Evolutionary conservation across 2,888 invertebrate species (phyloP), one percentile per base, ranked within the genome.

Genomic region (Caenorhabditis panamensis): DNA sequence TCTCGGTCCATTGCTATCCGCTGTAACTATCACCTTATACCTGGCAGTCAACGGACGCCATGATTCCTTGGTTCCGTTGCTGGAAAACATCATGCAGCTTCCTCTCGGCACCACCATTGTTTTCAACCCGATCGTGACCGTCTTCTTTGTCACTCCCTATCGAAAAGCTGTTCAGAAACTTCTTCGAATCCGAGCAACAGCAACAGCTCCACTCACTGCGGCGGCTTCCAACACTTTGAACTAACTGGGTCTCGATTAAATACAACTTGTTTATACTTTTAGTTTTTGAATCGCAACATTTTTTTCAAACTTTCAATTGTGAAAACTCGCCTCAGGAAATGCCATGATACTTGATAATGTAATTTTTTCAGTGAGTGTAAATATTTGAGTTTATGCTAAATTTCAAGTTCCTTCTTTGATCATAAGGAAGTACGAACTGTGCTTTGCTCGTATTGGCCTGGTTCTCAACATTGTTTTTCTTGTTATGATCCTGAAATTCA

Each of bases 401-500:
- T n/a, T n/a, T 9, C 0, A 4, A 28, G n/a, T n/a, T n/a, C n/a
- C n/a, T n/a, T n/a, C n/a, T n/a, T n/a, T n/a, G n/a, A n/a, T n/a
- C 13, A 26, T 47, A 8, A n/a, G 44, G 9, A 22, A 16, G 0
- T 62, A n/a, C 16, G 61, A 62, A 47, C 28, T 47, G n/a, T n/a
- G 11, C 9, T 3, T 47, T 1, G 61, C 47, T 2, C 47, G 28
- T 0, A 6, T 47, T 6, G 26, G 26, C 0, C 11, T 62, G n/a
- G 18, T 28, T 11, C 24, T 47, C 1, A 62, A 62, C 16, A n/a
- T 62, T 0, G 4, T 47, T 1, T n/a, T 47, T 11, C 24, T 62
- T 18, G 44, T 8, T 2, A 62, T 62, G 8, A 62, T 62, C 18
- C 2, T 28, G 8, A 62, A 62, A 11, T 47, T 37, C 47, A 62